Evolutionary conservation across 1,140 invertebrate species (phyloP), one percentile per base, ranked within the genome.

Genomic region (Tetranychus urticae): DNA sequence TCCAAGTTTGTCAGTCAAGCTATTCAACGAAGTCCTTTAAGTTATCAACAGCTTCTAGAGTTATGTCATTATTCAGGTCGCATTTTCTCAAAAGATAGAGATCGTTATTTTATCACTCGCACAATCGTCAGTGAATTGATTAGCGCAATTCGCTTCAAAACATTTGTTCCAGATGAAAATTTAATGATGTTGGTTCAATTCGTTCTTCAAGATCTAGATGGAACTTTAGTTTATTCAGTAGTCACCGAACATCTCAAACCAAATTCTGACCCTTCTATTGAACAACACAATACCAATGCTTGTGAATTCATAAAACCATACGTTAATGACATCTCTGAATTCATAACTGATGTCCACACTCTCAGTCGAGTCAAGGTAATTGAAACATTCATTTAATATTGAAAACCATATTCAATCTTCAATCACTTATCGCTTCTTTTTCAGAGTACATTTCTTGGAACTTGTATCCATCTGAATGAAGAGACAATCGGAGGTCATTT

Each of bases 291-390:
- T 64, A 92, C 88, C 1, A 87, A 84, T 68, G 84, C 88, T 2
- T 83, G 86, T 0, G 94, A 98, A 72, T 91, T 87, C 69, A 83
- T 97, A 79, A 77, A 86, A 58, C 84, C 85, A 63, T 86, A 96
- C 70, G 77, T 97, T 7, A 80, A 80, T n/a, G 94, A 98, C 72
- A 83, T 90, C 59, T 76, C 97, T 14, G 93, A 98, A 58, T 94
- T 98, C 70, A 78, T 98, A 63, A 82, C 86, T 12, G 94, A 99
- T 72, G 86, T 97, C 66, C 91, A 98, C 69, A 89, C 92, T 0
- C 78, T 97, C 52, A 89, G 84, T 60, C 97, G 94, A 79, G 83
- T 98, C 36, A 97, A 97, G 80, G 88, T 91, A 73, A 66, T 46
- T 50, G 1, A 23, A 31, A 37, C n/a, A 54, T 57, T 5, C 37